A percentile compares a stretch with the other conserved stretches of the same genome.
phyloP scores from a whole-genome alignment of 2,888 invertebrate genomes.

The Tanytarsus gracilentus region DNA sequence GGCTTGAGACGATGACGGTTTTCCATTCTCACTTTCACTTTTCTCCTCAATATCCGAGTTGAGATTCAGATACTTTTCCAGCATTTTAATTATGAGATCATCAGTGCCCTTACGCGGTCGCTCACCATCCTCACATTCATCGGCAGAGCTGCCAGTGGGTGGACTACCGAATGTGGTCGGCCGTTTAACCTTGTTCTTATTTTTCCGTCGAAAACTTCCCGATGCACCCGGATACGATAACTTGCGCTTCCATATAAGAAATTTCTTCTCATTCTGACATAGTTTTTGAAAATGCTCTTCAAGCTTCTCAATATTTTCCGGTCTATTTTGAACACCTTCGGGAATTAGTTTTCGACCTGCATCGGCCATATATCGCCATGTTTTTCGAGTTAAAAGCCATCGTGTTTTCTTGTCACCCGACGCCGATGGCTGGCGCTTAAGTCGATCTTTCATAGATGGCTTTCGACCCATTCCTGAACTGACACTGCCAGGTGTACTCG shows the following conservation, averaged over 20 bases:
- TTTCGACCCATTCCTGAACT: slow-evolving; percentile 27
- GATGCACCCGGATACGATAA: slow-evolving; percentile 70
- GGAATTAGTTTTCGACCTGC: slow-evolving; percentile 77
- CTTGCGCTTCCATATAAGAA: slow-evolving; percentile 67
- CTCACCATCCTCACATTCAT: slow-evolving; percentile 49
- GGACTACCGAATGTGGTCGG: slow-evolving; percentile 37
- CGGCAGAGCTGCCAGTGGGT: slow-evolving; percentile 51
- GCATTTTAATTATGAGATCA: slow-evolving; percentile 36
- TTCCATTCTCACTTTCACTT: slow-evolving; percentile 30
- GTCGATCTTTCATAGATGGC: slow-evolving; percentile 12
- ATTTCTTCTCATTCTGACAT: slow-evolving; percentile 66
- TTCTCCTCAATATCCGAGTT: slow-evolving; percentile 35
- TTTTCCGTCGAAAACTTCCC: slow-evolving; percentile 49
- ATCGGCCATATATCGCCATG: slow-evolving; percentile 89
- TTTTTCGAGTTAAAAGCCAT: slow-evolving; percentile 79
- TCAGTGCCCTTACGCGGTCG: slow-evolving; percentile 31
- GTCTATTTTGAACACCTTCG: slow-evolving; percentile 63
- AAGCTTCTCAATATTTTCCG: slow-evolving; percentile 69
- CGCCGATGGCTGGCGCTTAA: slow-evolving; percentile 20
- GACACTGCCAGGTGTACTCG: background rate
- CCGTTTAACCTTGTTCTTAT: slow-evolving; percentile 55
- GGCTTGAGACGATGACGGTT: background rate
- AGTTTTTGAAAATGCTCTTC: slow-evolving; percentile 78
- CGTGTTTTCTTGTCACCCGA: slow-evolving; percentile 36
- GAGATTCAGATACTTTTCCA: slow-evolving; percentile 36